Evolutionary conservation across 2,113 vertebrate genomes (phyloP).

Genomic region (Forbesichthys papilliferus): DNA sequence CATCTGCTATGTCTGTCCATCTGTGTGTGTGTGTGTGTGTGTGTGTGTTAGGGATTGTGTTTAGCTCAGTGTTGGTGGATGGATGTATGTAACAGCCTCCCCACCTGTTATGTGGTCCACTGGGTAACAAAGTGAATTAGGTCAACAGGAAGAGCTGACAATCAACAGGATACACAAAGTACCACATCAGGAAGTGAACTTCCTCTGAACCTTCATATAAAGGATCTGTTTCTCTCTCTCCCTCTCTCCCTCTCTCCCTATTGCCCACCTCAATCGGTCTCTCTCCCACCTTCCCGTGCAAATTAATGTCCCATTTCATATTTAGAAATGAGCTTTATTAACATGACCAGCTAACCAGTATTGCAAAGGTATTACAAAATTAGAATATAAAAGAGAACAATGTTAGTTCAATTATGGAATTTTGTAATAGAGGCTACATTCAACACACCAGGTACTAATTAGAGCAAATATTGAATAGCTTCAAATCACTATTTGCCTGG

Average conservation of each 20-base stretch:
- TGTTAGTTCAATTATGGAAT: too few species aligned
- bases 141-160: slow-evolving; percentile 60
- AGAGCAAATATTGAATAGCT: too few species aligned
- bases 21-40: neutral
- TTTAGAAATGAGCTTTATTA: slow-evolving; percentile 84
- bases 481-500: too few species aligned
- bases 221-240: slow-evolving; percentile 5
- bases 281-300: slow-evolving; percentile 83
- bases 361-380: too few species aligned
- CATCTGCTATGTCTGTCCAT: neutral
- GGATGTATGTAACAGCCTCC: slow-evolving; percentile 1
- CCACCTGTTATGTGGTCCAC: slow-evolving; percentile 39
- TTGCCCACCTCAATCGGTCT: slow-evolving; percentile 11
- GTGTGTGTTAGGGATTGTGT: too few species aligned
- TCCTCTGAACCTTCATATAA: slow-evolving; percentile 61
- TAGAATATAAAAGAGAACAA: too few species aligned
- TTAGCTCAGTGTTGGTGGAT: slow-evolving; percentile 11
- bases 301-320: slow-evolving; percentile 92
- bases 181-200: slow-evolving; percentile 61
- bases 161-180: slow-evolving; percentile 57
- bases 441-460: too few species aligned
- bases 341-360: too few species aligned
- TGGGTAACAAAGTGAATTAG: slow-evolving; percentile 64
- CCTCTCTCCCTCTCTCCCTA: slow-evolving; percentile 5
- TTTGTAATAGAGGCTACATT: too few species aligned